phyloP scores from a whole-genome alignment of 2,888 invertebrate genomes.

The Uropetala carovei region DNA sequence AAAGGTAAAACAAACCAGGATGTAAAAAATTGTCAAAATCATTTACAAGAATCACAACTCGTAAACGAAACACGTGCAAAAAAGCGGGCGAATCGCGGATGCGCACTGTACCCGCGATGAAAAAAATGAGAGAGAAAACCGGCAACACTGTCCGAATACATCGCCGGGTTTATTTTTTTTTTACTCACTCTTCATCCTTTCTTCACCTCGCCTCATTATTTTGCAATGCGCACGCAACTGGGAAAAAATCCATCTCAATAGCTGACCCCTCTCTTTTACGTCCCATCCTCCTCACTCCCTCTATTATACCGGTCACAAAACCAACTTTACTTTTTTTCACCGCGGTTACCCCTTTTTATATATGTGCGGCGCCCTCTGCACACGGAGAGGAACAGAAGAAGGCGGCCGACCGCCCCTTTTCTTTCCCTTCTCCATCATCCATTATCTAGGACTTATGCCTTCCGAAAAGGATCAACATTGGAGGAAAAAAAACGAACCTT shows the following conservation, averaged over 20 bases:
- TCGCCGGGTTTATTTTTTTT: not conserved
- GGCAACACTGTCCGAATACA: constrained; percentile 8
- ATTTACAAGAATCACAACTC: not conserved
- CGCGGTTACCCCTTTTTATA: not conserved
- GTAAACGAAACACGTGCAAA: not conserved
- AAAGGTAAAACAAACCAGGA: too few relatives aligned
- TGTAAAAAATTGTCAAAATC: too few relatives aligned
- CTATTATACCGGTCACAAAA: constrained; percentile 46
- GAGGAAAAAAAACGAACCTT: constrained; percentile 21
- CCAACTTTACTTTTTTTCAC: not conserved
- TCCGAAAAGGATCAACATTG: constrained; percentile 12
- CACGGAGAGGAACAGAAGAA: not conserved
- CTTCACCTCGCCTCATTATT: constrained; percentile 23
- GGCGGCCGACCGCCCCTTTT: not conserved
- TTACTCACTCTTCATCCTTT: constrained; percentile 29
- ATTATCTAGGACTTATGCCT: constrained; percentile 24
- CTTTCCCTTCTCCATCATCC: not conserved
- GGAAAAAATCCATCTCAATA: constrained; percentile 29
- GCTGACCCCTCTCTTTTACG: constrained; percentile 28
- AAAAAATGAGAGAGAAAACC: not conserved
- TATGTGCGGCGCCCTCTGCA: not conserved
- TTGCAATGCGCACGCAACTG: constrained; percentile 25
- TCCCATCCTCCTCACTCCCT: not conserved
- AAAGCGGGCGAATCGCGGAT: not conserved
- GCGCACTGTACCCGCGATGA: not conserved